Conservation (phyloP, 2,888 invertebrate species). For the Dasysyrphus albostriatus region DNA sequence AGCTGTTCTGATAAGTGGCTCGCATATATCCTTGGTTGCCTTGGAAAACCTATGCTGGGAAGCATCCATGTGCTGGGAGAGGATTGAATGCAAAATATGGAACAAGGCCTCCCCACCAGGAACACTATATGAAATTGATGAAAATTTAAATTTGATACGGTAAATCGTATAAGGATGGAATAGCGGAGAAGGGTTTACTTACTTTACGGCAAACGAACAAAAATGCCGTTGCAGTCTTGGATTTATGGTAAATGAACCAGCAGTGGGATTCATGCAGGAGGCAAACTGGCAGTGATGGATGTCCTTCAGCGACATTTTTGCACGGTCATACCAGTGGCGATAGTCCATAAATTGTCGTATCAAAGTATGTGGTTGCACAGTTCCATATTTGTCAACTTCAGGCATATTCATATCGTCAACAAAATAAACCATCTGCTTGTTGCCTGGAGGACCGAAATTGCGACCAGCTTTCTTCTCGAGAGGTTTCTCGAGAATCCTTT, state of each 20-base stretch:
- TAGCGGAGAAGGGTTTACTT: conserved; percentile 75
- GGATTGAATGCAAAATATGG: conserved; percentile 93
- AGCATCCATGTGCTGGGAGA: conserved; percentile 89
- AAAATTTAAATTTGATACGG: conserved; percentile 26
- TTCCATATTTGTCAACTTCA: conserved; percentile 96
- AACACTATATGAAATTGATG: conserved; percentile 86
- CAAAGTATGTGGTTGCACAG: conserved; percentile 97
- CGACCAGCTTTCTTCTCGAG: conserved; percentile 97
- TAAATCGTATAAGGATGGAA: background rate
- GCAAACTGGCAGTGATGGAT: conserved; percentile 97
- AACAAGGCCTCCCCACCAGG: conserved; percentile 92
- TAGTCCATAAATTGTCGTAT: conserved; percentile 97
- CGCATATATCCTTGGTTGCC: conserved; percentile 86
- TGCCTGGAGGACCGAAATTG: conserved; percentile 97
- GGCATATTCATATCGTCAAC: conserved; percentile 99
- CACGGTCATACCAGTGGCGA: conserved; percentile 97
- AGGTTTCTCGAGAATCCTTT: conserved; percentile 94
- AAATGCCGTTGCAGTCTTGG: conserved; percentile 94
- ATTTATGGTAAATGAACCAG: conserved; percentile 97
- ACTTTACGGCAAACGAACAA: conserved; percentile 93
- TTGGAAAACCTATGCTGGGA: conserved; percentile 88
- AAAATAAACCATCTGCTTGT: conserved; percentile 95
- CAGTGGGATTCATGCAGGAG: conserved; percentile 98
- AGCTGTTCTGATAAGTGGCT: conserved; percentile 88
- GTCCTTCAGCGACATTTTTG: conserved; percentile 93